phyloP scores from a whole-genome alignment of 2,888 invertebrate species.

The Vanessa cardui region DNA sequence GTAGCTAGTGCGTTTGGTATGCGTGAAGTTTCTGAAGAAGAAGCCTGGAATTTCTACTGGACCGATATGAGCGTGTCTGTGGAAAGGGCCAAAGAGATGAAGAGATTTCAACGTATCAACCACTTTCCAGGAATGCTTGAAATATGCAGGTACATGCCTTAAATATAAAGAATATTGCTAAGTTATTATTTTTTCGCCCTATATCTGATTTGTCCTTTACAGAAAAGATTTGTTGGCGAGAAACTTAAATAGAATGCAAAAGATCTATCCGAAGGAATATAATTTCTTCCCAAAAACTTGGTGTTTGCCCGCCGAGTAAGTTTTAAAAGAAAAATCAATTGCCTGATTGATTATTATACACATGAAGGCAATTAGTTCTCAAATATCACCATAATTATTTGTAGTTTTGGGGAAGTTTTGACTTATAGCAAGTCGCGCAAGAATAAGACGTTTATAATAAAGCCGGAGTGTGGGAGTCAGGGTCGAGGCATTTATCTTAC shows the following conservation, averaged over 20 bases:
- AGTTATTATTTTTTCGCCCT: neutral
- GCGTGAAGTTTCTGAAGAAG: constrained; percentile 89
- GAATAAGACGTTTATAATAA: constrained; percentile 92
- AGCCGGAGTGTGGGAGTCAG: constrained; percentile 95
- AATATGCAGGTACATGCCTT: constrained; percentile 83
- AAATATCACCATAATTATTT: constrained; percentile 4
- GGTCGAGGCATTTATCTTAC: constrained; percentile 95
- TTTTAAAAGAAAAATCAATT: neutral
- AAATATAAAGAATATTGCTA: neutral
- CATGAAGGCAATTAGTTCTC: neutral
- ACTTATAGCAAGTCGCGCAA: constrained; percentile 87
- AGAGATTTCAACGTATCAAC: constrained; percentile 95
- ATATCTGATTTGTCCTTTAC: constrained; percentile 25
- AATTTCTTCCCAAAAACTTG: constrained; percentile 97
- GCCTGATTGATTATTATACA: neutral
- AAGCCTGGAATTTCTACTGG: constrained; percentile 96
- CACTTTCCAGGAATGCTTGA: constrained; percentile 96
- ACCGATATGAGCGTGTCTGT: constrained; percentile 93
- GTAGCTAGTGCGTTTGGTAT: constrained; percentile 88
- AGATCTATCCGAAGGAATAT: constrained; percentile 94
- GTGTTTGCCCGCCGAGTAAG: constrained; percentile 96
- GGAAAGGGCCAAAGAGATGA: constrained; percentile 95
- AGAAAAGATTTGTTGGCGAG: constrained; percentile 94
- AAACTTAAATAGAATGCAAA: constrained; percentile 94
- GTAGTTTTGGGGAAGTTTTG: constrained; percentile 87